Base-by-base conservation (phyloP, 2,797 vertebrate species). In the Choloepus didactylus region DNA sequence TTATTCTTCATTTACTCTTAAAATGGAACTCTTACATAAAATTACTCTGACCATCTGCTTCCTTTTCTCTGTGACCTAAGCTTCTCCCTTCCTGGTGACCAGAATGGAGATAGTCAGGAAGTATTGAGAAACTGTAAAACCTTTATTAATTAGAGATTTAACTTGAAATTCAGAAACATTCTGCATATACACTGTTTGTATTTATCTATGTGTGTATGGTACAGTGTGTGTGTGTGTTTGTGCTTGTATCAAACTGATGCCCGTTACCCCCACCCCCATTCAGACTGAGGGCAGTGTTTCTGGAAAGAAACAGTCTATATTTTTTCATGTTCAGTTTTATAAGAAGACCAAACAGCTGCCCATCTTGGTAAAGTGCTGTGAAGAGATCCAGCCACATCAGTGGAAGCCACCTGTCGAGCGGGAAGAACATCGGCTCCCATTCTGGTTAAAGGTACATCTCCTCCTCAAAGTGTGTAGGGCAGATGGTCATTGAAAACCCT, bases 391-490 rank as follows among this genome's bases (percentile, higher is more conserved):
- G 8, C 98, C 98, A 0, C 98, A 97, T 1, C 98, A 99, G 49
- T 98, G 98, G 98, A 97, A 98, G 51, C 98, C 99, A 0, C 99
- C 99, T 0, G 97, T 99, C 89, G 99, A 99, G 90, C 98, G 98
- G 81, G 98, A 99, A 41, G 97, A 98, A 9, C 96, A 98, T n/a
- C 83, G 96, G 67, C 97, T 99, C 96, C 99, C 99, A 0, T 99
- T 98, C 96, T 99, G 99, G 99, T 97, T 99, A 0, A 99, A 99
- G 99, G 99, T 99, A 98, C 3, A 19, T 0, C 38, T 87, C 67
- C 46, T 89, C 0, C 3, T 87, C 62, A 10, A 31, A 3, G 23
- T 6, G 31, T 35, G 10, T n/a, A 29, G 8, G 31, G 35, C 25
- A 11, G 46, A 44, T 59, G 21, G 27, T 59, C 64, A 27, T 29